A percentile compares a stretch with the other conserved stretches of the same genome.
These are phyloP conservation scores for Sebastes hubbsi DNA, from an alignment of 2,797 vertebrate genomes.

Conservation along the genomic window DNA sequence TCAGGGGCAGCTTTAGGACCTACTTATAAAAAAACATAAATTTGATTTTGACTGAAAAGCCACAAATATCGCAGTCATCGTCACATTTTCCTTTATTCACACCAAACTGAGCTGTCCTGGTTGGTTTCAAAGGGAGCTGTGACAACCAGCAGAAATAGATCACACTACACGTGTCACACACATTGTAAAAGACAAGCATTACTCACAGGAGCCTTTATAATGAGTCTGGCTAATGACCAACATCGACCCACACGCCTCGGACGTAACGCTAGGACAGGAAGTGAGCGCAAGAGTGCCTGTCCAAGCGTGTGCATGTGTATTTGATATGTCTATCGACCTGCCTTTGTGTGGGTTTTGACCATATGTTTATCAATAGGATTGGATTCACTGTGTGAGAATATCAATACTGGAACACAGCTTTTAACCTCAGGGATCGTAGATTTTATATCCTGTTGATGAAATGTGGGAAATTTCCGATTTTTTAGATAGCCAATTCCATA, in stretches of 20 bases:
- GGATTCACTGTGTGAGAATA: background rate
- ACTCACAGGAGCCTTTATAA: conserved; percentile 43
- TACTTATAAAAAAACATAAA: background rate
- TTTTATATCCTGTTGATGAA: background rate
- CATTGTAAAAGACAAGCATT: conserved; percentile 28
- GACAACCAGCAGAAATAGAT: conserved; percentile 38
- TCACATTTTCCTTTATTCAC: background rate
- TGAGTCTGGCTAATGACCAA: conserved; percentile 37
- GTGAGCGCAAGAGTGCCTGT: conserved; percentile 5
- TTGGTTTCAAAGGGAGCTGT: conserved; percentile 25
- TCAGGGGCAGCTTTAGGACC: background rate
- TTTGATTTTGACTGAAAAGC: background rate
- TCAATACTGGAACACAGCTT: background rate
- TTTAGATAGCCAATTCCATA: background rate
- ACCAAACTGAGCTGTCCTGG: background rate
- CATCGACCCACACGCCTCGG: conserved; percentile 13
- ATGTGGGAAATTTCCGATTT: background rate
- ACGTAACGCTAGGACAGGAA: background rate
- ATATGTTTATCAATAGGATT: background rate
- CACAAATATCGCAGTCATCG: background rate
- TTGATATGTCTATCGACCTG: background rate
- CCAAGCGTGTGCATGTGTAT: conserved; percentile 3
- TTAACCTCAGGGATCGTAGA: background rate
- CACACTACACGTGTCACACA: conserved; percentile 15
- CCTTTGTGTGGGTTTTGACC: background rate